These are phyloP conservation scores for Staurois parvus DNA, from an alignment of 2,797 vertebrate species.

Conservation along the genomic window DNA sequence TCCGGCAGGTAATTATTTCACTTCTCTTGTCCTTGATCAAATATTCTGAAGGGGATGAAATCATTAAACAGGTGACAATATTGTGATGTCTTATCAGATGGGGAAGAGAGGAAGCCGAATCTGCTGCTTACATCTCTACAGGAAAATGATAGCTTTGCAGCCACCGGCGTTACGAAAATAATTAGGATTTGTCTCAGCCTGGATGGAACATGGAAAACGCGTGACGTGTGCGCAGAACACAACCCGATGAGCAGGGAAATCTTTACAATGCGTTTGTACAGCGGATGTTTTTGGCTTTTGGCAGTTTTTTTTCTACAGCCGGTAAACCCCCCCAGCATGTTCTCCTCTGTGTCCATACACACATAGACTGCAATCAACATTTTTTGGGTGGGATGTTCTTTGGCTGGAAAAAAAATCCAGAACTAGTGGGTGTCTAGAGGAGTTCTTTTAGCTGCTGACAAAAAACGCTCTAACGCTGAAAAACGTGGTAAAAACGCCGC, in stretches of 20 bases:
- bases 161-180: not conserved
- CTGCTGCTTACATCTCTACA: constrained; percentile 25
- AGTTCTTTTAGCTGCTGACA: no score
- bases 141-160: constrained; percentile 24
- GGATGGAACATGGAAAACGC: not conserved
- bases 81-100: constrained; percentile 23
- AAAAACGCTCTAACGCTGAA: no score
- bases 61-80: constrained; percentile 28
- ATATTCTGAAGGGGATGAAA: constrained; percentile 50
- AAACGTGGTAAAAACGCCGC: no score
- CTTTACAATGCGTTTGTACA: no score
- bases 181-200: not conserved
- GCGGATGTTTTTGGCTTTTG: no score
- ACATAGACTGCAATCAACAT: no score
- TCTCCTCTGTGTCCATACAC: no score
- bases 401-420: no score
- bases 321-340: no score
- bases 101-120: not conserved
- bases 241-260: not conserved
- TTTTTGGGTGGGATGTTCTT: no score
- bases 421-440: no score
- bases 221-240: not conserved
- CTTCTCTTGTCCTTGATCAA: constrained; percentile 42
- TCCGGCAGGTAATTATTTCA: constrained; percentile 29
- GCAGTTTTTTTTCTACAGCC: no score